Conservation (phyloP, 2,113 vertebrate species). For the Gorsachius goisagi region DNA sequence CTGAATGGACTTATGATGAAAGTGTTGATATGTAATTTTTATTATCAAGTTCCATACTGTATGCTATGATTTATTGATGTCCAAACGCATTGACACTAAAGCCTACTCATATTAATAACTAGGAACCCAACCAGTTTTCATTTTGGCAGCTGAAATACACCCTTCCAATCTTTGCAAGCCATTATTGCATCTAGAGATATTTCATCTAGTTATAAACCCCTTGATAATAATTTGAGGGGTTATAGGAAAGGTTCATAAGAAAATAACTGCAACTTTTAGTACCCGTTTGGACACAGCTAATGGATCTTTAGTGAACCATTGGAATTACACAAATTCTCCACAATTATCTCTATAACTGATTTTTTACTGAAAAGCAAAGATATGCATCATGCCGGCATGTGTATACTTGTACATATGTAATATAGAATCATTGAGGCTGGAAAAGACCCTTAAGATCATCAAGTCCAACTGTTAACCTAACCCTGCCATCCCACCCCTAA, state of each 20-base stretch:
- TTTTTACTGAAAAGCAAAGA: not conserved
- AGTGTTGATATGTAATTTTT: not conserved
- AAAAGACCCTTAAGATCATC: not conserved
- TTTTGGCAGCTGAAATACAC: not conserved
- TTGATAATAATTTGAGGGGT: not conserved
- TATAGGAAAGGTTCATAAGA: not conserved
- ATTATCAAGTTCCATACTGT: not conserved
- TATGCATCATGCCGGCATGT: not conserved
- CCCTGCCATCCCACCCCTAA: not conserved
- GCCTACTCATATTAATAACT: not conserved
- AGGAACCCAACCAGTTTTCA: not conserved
- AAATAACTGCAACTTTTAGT: not conserved
- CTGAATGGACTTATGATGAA: not conserved
- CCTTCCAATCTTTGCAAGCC: not conserved
- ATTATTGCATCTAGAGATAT: not conserved
- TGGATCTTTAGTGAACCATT: not conserved
- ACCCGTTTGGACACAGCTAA: not conserved
- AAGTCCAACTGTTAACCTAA: not conserved
- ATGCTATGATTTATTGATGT: not conserved
- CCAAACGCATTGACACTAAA: not conserved
- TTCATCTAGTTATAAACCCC: conserved; percentile 1
- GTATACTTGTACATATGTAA: not conserved
- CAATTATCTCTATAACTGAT: not conserved
- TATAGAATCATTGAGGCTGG: not conserved
- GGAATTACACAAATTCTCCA: not conserved